These are phyloP conservation scores for Epinotia ramella DNA, from an alignment of 2,888 invertebrate species.

Conservation along the genomic window DNA sequence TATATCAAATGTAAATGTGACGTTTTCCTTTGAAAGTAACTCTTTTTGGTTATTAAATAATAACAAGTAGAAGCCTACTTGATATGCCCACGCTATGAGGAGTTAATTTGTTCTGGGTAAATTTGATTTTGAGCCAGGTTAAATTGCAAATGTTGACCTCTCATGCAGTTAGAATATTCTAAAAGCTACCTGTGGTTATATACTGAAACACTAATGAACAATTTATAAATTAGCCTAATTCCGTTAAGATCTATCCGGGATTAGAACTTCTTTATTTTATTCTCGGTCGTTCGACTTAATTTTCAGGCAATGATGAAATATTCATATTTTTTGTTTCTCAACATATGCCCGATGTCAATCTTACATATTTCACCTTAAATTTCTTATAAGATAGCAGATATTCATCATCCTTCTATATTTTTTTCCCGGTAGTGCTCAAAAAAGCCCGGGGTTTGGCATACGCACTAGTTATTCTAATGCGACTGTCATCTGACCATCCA, in stretches of 20 bases:
- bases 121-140: constrained; percentile 13
- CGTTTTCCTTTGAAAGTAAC: not conserved
- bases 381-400: not conserved
- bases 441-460: no score
- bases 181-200: not conserved
- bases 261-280: not conserved
- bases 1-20: not conserved
- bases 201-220: not conserved
- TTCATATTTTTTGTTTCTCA: not conserved
- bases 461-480: no score
- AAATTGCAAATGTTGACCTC: constrained; percentile 9
- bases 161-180: not conserved
- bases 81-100: not conserved
- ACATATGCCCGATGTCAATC: not conserved
- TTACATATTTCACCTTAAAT: not conserved
- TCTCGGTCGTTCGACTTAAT: not conserved
- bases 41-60: no score
- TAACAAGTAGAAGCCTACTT: no score
- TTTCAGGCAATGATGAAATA: not conserved
- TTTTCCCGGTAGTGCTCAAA: no score
- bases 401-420: no score
- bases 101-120: not conserved
- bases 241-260: not conserved
- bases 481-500: no score
- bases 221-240: no score